phyloP scores from a whole-genome alignment of 2,888 invertebrate species.

The Stenichneumon culpator region DNA sequence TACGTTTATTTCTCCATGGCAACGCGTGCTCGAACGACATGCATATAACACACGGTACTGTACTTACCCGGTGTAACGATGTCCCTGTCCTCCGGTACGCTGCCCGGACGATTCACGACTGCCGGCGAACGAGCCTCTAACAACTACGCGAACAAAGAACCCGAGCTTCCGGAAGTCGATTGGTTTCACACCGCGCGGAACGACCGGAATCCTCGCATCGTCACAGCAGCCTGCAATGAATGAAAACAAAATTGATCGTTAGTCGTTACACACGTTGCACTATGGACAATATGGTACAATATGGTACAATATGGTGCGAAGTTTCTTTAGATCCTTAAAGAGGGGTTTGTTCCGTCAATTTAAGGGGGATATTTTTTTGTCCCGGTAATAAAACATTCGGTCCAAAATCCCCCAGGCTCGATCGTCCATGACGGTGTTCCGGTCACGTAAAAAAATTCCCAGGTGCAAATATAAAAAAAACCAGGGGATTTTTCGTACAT shows the following conservation, averaged over 20 bases:
- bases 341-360: no score
- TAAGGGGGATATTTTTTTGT: no score
- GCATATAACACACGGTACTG: constrained; percentile 16
- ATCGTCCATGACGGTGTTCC: no score
- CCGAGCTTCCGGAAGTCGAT: constrained; percentile 60
- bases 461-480: no score
- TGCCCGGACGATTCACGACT: constrained; percentile 19
- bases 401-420: no score
- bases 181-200: constrained; percentile 49
- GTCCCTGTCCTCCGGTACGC: constrained; percentile 32
- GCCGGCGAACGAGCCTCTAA: constrained; percentile 43
- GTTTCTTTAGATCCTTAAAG: no score
- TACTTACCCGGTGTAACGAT: constrained; percentile 34
- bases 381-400: no score
- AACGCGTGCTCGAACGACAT: constrained; percentile 44
- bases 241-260: constrained; percentile 38
- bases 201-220: constrained; percentile 55
- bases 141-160: constrained; percentile 59
- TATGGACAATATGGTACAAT: background rate
- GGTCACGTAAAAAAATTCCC: no score
- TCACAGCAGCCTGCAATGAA: constrained; percentile 54
- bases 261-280: background rate
- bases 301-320: background rate
- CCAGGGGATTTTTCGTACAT: no score
- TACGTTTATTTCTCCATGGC: constrained; percentile 46